Conservation (phyloP, 2,888 invertebrate species). For the Tuta absoluta region DNA sequence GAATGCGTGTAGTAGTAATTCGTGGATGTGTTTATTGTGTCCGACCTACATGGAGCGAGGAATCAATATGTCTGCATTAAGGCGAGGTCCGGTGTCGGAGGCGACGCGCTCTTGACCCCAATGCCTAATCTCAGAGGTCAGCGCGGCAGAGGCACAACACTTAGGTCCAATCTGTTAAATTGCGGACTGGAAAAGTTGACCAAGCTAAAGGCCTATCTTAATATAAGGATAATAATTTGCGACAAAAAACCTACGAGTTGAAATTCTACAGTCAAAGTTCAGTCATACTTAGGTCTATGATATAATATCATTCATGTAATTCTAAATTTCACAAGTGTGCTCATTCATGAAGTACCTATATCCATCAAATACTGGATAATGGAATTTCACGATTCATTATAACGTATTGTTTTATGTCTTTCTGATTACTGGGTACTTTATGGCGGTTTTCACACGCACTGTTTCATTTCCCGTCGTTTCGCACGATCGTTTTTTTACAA, state of each 20-base stretch:
- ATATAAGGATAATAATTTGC: too few relatives aligned
- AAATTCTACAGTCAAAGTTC: too few relatives aligned
- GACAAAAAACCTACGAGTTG: too few relatives aligned
- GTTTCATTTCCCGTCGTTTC: too few relatives aligned
- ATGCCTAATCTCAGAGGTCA: conserved; percentile 37
- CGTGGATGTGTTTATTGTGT: conserved; percentile 11
- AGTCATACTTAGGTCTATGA: too few relatives aligned
- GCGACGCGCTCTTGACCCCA: conserved; percentile 38
- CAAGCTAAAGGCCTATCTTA: background rate
- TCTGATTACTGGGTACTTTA: background rate
- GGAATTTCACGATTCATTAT: background rate
- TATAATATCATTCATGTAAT: too few relatives aligned
- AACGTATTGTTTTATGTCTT: background rate
- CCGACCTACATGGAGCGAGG: conserved; percentile 12
- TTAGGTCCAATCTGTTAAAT: background rate
- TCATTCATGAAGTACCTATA: too few relatives aligned
- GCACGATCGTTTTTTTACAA: too few relatives aligned
- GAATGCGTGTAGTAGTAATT: background rate
- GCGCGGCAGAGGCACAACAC: conserved; percentile 20
- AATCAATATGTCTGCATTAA: conserved; percentile 24
- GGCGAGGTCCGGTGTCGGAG: conserved; percentile 30
- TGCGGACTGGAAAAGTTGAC: background rate
- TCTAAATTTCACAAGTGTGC: too few relatives aligned
- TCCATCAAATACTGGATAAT: background rate
- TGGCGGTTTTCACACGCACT: too few relatives aligned